Evolutionary conservation across 2,113 vertebrate species (phyloP).

Genomic region (Leiothrix lutea): DNA sequence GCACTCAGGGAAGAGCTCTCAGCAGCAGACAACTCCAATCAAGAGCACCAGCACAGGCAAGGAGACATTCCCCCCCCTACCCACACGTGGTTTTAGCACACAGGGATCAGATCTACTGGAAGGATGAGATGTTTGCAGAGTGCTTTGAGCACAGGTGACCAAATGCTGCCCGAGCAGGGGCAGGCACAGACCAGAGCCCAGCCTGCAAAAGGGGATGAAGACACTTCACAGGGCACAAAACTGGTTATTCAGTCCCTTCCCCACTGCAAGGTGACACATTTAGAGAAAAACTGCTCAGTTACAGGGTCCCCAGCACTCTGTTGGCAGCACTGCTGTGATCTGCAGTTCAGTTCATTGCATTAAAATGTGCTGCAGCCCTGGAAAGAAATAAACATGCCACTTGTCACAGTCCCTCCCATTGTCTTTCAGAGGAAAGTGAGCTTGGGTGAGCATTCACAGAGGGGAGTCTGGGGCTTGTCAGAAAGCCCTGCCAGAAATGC

Average conservation of each 20-base stretch:
- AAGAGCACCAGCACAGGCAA: not conserved
- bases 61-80: not conserved
- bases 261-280: not conserved
- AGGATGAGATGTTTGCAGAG: not conserved
- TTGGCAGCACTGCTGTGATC: not conserved
- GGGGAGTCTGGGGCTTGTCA: not conserved
- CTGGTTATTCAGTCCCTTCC: not conserved
- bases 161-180: not conserved
- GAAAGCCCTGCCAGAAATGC: rapidly evolving
- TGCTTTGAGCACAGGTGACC: not conserved
- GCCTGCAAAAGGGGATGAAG: not conserved
- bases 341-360: not conserved
- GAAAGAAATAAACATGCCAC: not conserved
- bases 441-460: not conserved
- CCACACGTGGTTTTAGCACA: not conserved
- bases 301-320: not conserved
- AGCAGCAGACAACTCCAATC: not conserved
- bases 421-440: not conserved
- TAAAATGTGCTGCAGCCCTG: not conserved
- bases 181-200: not conserved
- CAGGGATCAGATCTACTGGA: not conserved
- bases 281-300: not conserved
- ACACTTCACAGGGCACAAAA: rapidly evolving
- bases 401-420: not conserved
- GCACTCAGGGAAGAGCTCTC: not conserved